Conservation (phyloP, 2,797 vertebrate genomes). For the Momotus momota region DNA sequence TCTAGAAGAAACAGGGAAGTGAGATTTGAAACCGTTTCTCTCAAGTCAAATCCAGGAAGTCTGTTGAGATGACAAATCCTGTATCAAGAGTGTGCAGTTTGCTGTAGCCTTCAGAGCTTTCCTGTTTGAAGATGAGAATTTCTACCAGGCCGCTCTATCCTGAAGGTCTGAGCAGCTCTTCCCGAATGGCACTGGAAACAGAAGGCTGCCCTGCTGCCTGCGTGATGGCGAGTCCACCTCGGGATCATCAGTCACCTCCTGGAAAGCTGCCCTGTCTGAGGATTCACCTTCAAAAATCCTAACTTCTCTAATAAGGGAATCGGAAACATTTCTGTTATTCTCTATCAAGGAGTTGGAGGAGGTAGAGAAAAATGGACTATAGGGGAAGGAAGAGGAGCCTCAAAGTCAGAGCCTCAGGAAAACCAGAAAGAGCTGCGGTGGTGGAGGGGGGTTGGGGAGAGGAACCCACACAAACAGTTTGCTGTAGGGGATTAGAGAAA, state of each 20-base stretch:
- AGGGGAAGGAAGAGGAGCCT: background rate
- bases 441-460: no score
- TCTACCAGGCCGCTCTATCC: background rate
- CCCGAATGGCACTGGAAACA: background rate
- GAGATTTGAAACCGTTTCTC: background rate
- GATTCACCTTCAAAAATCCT: background rate
- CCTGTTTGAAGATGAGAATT: background rate
- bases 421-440: background rate
- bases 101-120: background rate
- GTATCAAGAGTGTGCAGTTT: background rate
- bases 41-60: background rate
- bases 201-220: background rate
- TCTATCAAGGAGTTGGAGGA: background rate
- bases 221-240: background rate
- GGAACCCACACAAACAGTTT: rapidly evolving
- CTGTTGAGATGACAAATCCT: background rate
- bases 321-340: background rate
- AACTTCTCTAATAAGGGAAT: background rate
- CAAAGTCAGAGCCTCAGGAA: background rate
- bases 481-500: background rate
- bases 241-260: background rate
- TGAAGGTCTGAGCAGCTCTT: background rate
- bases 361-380: background rate
- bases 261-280: background rate
- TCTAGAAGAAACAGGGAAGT: background rate